phyloP scores from a whole-genome alignment of 2,888 invertebrate genomes.

The Yponomeuta evonymella region DNA sequence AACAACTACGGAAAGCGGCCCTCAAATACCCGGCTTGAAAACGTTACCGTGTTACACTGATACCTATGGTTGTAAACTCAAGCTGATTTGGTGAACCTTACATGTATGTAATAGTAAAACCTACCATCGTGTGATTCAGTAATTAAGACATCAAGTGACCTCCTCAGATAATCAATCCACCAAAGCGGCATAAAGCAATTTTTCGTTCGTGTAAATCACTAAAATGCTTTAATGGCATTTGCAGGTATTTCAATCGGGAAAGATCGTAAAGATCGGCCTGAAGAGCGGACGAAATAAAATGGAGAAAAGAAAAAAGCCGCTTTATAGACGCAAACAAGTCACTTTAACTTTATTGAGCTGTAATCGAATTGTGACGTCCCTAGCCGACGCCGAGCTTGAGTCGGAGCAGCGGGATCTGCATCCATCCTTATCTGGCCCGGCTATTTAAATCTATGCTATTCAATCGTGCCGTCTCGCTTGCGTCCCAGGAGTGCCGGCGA shows the following conservation, averaged over 20 bases:
- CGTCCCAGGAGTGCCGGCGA: conserved; percentile 73
- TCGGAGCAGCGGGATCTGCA: conserved; percentile 60
- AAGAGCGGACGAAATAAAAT: conserved; percentile 43
- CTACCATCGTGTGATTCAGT: not conserved
- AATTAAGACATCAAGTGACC: conserved; percentile 3
- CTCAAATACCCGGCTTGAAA: not conserved
- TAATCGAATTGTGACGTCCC: conserved; percentile 77
- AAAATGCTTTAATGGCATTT: conserved; percentile 12
- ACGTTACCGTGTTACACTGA: too few relatives aligned
- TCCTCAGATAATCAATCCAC: not conserved
- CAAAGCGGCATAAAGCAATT: conserved; percentile 5
- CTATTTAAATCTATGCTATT: conserved; percentile 76
- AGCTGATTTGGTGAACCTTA: too few relatives aligned
- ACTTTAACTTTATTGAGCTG: conserved; percentile 76
- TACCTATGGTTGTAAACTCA: too few relatives aligned
- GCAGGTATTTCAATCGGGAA: conserved; percentile 23
- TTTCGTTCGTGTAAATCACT: conserved; percentile 4
- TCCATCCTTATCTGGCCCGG: conserved; percentile 73
- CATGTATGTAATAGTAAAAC: not conserved
- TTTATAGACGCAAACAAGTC: conserved; percentile 75
- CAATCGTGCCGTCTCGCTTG: conserved; percentile 75
- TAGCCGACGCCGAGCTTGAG: conserved; percentile 51
- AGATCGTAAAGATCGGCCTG: conserved; percentile 30
- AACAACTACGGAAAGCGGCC: conserved; percentile 28
- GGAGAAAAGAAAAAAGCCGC: conserved; percentile 68